phyloP scores from a whole-genome alignment of 2,797 vertebrate species.

The Sebastes iracundus region DNA sequence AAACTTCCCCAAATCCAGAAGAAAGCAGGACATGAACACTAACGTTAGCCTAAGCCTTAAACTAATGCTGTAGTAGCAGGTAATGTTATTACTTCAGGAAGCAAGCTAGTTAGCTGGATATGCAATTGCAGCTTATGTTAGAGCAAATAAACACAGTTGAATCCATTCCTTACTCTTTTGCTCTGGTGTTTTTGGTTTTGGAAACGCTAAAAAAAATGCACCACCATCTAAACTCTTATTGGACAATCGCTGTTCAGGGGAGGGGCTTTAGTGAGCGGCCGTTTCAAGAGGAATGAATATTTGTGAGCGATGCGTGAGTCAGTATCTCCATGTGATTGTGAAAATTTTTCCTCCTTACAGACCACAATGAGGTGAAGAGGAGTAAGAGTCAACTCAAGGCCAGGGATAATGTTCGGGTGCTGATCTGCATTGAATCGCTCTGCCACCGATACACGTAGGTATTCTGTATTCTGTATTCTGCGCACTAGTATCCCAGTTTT shows the following conservation, averaged over 20 bases:
- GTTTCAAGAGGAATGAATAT: background rate
- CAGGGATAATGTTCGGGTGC: conserved; percentile 87
- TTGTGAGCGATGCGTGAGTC: background rate
- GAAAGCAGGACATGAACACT: background rate
- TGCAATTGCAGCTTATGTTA: background rate
- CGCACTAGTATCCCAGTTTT: background rate
- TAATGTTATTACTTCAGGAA: background rate
- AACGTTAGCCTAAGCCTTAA: background rate
- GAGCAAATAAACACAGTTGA: background rate
- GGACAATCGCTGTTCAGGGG: background rate
- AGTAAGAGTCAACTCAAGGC: conserved; percentile 87
- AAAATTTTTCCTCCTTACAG: conserved; percentile 67
- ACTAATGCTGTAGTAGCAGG: background rate
- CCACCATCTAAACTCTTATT: background rate
- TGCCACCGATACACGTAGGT: conserved; percentile 94
- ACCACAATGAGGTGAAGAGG: conserved; percentile 90
- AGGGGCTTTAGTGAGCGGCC: background rate
- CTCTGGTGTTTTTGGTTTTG: background rate
- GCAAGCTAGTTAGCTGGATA: background rate
- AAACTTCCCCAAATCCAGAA: background rate
- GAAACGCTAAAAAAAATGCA: background rate
- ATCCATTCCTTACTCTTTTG: background rate
- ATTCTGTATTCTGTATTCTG: conserved; percentile 48
- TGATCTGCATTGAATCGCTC: conserved; percentile 96
- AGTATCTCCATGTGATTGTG: background rate